Conservation (phyloP, 2,113 vertebrate species). For the Zapus hudsonius region DNA sequence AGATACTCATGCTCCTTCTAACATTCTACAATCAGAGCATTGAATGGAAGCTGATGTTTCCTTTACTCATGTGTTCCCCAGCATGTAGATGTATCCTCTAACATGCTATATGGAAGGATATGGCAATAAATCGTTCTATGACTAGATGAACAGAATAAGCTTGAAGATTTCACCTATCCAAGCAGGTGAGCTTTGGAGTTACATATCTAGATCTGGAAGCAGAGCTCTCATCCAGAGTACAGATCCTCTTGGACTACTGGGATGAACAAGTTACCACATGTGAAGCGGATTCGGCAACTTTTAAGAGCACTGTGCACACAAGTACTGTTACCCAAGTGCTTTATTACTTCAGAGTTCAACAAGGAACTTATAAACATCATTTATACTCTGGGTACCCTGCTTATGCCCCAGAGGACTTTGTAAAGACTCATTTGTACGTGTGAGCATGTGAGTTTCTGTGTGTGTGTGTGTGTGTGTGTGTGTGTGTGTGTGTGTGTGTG, state of each 20-base stretch:
- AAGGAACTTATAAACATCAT: neutral
- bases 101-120: neutral
- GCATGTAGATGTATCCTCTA: neutral
- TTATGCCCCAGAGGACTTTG: neutral
- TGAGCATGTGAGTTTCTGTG: neutral
- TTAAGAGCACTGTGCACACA: neutral
- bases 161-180: neutral
- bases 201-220: neutral
- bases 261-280: neutral
- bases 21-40: neutral
- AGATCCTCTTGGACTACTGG: neutral
- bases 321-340: neutral
- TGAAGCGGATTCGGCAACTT: neutral
- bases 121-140: neutral
- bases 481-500: neutral
- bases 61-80: neutral
- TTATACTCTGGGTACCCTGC: neutral
- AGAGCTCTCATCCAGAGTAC: neutral
- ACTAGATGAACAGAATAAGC: neutral
- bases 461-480: neutral
- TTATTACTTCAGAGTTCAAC: slow-evolving; percentile 24
- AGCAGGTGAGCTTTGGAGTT: neutral
- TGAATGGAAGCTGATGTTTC: neutral
- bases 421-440: neutral
- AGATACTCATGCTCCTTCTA: neutral